Evolutionary conservation across 2,113 vertebrate species (phyloP).

Genomic region (Anoplopoma fimbria): DNA sequence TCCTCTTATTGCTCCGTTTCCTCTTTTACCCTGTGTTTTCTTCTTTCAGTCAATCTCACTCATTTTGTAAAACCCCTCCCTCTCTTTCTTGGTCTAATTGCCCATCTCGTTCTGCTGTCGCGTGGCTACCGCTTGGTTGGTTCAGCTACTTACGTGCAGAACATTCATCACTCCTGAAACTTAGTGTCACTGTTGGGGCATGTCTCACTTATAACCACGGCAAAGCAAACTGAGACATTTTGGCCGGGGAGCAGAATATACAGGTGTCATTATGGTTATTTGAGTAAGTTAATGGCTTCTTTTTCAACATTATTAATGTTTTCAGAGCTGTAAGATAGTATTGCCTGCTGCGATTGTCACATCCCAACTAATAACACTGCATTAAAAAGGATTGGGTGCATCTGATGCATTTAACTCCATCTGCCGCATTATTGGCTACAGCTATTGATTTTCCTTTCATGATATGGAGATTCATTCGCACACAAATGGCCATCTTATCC

Average conservation of each 20-base stretch:
- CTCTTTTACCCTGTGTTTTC: slow-evolving; percentile 22
- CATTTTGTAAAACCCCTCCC: slow-evolving; percentile 33
- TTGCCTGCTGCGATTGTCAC: slow-evolving; percentile 15
- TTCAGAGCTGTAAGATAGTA: background rate
- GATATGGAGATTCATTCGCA: slow-evolving; percentile 77
- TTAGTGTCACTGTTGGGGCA: slow-evolving; percentile 21
- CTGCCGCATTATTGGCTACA: slow-evolving; percentile 60
- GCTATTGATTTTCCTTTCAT: slow-evolving; percentile 76
- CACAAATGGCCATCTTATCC: slow-evolving; percentile 54
- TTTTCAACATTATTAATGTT: slow-evolving; percentile 8
- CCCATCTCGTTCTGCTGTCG: slow-evolving; percentile 18
- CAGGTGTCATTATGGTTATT: slow-evolving; percentile 4
- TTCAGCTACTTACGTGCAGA: slow-evolving; percentile 32
- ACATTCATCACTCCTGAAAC: slow-evolving; percentile 30
- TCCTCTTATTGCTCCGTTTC: slow-evolving; percentile 27
- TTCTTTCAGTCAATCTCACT: slow-evolving; percentile 41
- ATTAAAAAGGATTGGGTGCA: slow-evolving; percentile 48
- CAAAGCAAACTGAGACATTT: slow-evolving; percentile 12
- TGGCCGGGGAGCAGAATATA: background rate
- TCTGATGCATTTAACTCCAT: slow-evolving; percentile 66
- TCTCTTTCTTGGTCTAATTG: slow-evolving; percentile 42
- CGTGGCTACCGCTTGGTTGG: slow-evolving; percentile 4
- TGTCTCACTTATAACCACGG: slow-evolving; percentile 19
- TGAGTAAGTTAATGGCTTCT: slow-evolving; percentile 21
- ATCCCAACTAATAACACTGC: slow-evolving; percentile 21